Conservation (phyloP, 2,113 vertebrate species). For the Ictalurus furcatus region DNA sequence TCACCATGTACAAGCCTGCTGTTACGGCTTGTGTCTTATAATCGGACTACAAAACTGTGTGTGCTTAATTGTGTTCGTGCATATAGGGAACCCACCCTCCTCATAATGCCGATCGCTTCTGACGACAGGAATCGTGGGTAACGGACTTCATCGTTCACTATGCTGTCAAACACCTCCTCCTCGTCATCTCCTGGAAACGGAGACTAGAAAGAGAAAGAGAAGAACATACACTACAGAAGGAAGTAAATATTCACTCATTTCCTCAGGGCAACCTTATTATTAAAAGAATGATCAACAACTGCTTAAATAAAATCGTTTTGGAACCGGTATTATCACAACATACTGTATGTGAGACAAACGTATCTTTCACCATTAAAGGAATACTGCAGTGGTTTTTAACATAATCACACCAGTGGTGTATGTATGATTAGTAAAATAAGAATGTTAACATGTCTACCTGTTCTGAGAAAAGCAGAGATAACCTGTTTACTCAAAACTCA, state of each 20-base stretch:
- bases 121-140: constrained; percentile 95
- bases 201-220: constrained; percentile 74
- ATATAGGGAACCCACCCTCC: constrained; percentile 79
- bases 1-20: not conserved
- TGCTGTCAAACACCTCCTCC: constrained; percentile 99
- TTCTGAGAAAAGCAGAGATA: not conserved
- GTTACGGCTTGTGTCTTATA: not conserved
- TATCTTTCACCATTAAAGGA: not conserved
- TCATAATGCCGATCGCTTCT: constrained; percentile 96
- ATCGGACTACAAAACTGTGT: not conserved
- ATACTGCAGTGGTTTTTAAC: not conserved
- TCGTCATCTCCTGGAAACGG: constrained; percentile 98
- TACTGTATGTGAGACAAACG: not conserved
- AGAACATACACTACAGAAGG: not conserved
- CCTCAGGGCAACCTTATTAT: not conserved
- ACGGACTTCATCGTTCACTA: constrained; percentile 98
- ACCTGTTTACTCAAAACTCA: not conserved
- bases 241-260: not conserved
- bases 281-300: not conserved
- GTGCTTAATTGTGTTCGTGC: not conserved
- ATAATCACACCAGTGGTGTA: not conserved
- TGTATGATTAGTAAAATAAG: not conserved
- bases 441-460: not conserved
- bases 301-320: not conserved
- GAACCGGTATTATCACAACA: no score